Percentiles rank a stretch among this genome's conserved stretches.
These are phyloP conservation scores for Drosophila imparisetae DNA, from an alignment of 2,888 invertebrate genomes.

Conservation along the genomic window DNA sequence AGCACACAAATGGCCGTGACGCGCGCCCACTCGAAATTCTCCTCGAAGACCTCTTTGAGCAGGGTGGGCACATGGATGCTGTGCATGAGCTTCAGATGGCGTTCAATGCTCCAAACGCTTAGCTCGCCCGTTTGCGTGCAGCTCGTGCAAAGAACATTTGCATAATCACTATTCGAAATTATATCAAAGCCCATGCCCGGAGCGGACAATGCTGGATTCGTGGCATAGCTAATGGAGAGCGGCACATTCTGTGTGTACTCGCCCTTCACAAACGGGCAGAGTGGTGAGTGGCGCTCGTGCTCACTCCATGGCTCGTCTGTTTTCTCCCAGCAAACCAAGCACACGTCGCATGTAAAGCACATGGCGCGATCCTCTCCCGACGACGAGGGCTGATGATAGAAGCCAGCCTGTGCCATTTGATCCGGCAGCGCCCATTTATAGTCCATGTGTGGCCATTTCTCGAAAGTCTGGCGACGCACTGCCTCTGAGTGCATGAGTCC, in stretches of 20 bases:
- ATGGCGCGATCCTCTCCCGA: constrained; percentile 97
- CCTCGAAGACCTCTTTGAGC: constrained; percentile 82
- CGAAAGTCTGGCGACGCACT: constrained; percentile 94
- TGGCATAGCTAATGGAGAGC: constrained; percentile 93
- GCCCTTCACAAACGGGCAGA: constrained; percentile 96
- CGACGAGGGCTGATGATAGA: constrained; percentile 96
- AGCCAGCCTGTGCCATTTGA: constrained; percentile 98
- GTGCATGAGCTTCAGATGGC: constrained; percentile 90
- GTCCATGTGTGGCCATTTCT: constrained; percentile 98
- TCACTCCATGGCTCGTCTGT: constrained; percentile 99
- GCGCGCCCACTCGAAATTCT: constrained; percentile 83
- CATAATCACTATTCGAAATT: constrained; percentile 87
- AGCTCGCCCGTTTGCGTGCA: constrained; percentile 88
- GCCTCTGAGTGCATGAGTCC: constrained; percentile 96
- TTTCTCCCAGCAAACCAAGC: constrained; percentile 98
- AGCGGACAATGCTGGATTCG: constrained; percentile 89
- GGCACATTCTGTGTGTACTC: constrained; percentile 98
- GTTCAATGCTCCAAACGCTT: constrained; percentile 93
- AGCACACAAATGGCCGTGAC: constrained; percentile 92
- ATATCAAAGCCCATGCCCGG: constrained; percentile 84
- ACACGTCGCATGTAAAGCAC: constrained; percentile 98
- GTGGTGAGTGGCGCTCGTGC: constrained; percentile 96
- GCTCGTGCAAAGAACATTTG: constrained; percentile 87
- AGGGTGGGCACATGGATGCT: constrained; percentile 85
- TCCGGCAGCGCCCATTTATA: constrained; percentile 98